These are phyloP conservation scores for Laspeyria flexula DNA, from an alignment of 2,888 invertebrate genomes.

Conservation along the genomic window DNA sequence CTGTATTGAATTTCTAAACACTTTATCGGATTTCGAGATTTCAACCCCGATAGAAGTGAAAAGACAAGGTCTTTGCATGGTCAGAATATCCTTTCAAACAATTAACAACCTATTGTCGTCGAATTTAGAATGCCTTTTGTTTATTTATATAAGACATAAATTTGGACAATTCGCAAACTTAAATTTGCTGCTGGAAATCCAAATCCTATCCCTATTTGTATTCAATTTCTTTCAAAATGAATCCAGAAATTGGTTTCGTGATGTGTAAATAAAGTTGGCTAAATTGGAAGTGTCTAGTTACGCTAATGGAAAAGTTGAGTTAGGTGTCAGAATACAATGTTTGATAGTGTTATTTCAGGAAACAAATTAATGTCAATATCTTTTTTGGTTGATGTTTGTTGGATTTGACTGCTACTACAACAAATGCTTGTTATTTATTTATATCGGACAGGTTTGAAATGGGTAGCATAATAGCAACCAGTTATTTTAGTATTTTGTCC, in stretches of 20 bases:
- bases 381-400: neutral
- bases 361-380: constrained; percentile 33
- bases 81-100: constrained; percentile 4
- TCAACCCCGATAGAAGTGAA: constrained; percentile 11
- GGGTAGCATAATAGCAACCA: neutral
- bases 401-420: constrained; percentile 1
- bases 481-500: neutral
- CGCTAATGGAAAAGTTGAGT: constrained; percentile 43
- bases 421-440: neutral
- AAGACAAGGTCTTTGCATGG: constrained; percentile 29
- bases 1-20: constrained; percentile 13
- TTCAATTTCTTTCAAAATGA: neutral
- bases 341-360: constrained; percentile 32
- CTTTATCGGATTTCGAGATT: constrained; percentile 29
- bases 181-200: neutral
- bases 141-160: constrained; percentile 26
- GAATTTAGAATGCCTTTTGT: constrained; percentile 16
- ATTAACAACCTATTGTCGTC: constrained; percentile 19
- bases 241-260: neutral
- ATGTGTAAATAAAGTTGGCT: neutral
- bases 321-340: constrained; percentile 33
- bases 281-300: constrained; percentile 30
- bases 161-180: constrained; percentile 13
- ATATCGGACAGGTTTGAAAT: neutral
- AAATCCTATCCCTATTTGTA: constrained; percentile 1